Conservation (phyloP, 2,797 vertebrate genomes). For the Meda fulgida region DNA sequence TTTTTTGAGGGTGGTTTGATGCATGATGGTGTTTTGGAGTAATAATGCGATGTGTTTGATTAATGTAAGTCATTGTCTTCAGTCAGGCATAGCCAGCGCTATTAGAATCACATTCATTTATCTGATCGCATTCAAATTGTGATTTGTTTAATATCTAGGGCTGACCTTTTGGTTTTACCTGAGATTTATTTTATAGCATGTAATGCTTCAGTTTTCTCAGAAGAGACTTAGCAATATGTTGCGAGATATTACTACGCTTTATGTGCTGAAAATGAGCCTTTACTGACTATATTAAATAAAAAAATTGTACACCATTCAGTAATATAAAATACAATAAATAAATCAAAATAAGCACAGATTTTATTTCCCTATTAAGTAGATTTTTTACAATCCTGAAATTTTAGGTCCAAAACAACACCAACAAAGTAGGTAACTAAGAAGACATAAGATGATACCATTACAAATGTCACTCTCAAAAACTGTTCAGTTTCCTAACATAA, state of each 20-base stretch:
- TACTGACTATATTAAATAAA: neutral
- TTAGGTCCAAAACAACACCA: neutral
- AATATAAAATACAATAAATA: neutral
- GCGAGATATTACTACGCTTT: neutral
- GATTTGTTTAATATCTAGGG: neutral
- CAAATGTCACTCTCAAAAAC: neutral
- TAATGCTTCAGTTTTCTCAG: neutral
- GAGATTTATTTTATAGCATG: neutral
- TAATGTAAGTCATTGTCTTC: neutral
- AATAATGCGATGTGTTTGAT: neutral
- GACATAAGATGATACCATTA: neutral
- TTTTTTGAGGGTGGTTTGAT: slow-evolving; percentile 2
- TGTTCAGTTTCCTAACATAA: neutral
- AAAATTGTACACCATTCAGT: neutral
- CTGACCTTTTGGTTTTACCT: neutral
- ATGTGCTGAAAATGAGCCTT: neutral
- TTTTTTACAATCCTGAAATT: neutral
- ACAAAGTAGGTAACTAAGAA: neutral
- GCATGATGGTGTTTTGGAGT: neutral
- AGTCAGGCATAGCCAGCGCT: neutral
- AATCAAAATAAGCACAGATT: neutral
- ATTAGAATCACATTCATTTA: neutral
- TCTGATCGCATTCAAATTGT: neutral
- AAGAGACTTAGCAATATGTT: neutral
- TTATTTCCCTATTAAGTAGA: neutral